phyloP scores from a whole-genome alignment of 1,140 invertebrate species.

The Nomia melanderi region DNA sequence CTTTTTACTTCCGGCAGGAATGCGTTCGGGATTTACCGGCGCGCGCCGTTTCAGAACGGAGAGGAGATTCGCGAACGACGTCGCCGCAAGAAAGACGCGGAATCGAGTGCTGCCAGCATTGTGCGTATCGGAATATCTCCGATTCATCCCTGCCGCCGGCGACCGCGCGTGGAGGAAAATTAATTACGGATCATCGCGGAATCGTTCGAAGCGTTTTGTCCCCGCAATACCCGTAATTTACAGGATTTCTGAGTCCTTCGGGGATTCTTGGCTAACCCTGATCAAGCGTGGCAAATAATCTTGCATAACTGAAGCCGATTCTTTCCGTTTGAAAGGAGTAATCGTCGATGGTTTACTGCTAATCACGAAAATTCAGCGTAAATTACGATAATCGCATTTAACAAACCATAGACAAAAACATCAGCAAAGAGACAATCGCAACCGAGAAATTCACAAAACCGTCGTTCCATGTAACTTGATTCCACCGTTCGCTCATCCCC shows the following conservation, averaged over 20 bases:
- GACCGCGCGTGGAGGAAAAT: neutral
- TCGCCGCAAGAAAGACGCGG: no score
- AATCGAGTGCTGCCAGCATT: neutral
- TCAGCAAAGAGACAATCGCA: no score
- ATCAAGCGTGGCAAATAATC: neutral
- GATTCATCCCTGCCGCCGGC: neutral
- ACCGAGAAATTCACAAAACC: no score
- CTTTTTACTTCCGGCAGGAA: slow-evolving; percentile 55
- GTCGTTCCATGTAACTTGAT: slow-evolving; percentile 37
- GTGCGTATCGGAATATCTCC: neutral
- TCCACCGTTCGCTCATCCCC: slow-evolving; percentile 7
- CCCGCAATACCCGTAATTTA: neutral
- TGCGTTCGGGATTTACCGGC: slow-evolving; percentile 37
- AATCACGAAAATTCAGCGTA: neutral
- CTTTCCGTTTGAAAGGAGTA: neutral
- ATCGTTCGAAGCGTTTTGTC: neutral
- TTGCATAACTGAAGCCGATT: neutral
- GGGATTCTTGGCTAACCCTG: slow-evolving; percentile 13
- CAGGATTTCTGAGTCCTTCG: neutral
- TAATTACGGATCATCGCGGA: slow-evolving; percentile 7
- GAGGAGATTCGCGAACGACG: no score
- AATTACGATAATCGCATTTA: no score
- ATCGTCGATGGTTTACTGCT: neutral
- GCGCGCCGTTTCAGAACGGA: neutral
- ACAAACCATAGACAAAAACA: no score